Conservation (phyloP, 37 sponge, comb jelly and placozoan genomes). For the Halisarca cf. caerulea region DNA sequence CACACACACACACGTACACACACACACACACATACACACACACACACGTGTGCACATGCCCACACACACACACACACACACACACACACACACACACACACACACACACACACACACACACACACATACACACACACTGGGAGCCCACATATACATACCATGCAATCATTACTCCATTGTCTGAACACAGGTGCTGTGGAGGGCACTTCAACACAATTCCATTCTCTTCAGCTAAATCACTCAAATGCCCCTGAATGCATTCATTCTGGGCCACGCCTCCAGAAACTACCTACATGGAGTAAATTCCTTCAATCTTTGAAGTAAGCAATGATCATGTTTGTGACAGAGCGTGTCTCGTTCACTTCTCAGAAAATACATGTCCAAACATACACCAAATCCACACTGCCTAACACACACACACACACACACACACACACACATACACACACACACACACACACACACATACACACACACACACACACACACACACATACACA, state of each 20-base stretch:
- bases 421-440: too few relatives aligned
- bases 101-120: neutral
- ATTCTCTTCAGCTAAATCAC: slow-evolving; percentile 1
- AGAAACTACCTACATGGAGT: slow-evolving; percentile 58
- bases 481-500: too few relatives aligned
- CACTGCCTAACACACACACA: too few relatives aligned
- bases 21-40: neutral
- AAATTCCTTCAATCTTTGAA: too few relatives aligned
- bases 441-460: too few relatives aligned
- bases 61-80: too few relatives aligned
- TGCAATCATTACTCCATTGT: slow-evolving; percentile 94
- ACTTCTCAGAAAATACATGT: too few relatives aligned
- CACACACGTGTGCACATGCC: too few relatives aligned
- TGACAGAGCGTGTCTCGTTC: too few relatives aligned
- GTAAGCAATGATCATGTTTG: too few relatives aligned
- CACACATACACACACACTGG: neutral
- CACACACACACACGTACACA: neutral
- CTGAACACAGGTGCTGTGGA: slow-evolving; percentile 70
- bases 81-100: neutral
- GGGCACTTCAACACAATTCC: slow-evolving; percentile 46
- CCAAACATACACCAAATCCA: too few relatives aligned
- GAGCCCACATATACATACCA: slow-evolving; percentile 41
- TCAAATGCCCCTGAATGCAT: slow-evolving; percentile 31
- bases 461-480: too few relatives aligned
- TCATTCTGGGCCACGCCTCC: slow-evolving; percentile 84